Percentiles rank a stretch among this genome's conserved stretches.
Conservation (phyloP, 2,113 vertebrate species). For the Rafetus swinhoei region DNA sequence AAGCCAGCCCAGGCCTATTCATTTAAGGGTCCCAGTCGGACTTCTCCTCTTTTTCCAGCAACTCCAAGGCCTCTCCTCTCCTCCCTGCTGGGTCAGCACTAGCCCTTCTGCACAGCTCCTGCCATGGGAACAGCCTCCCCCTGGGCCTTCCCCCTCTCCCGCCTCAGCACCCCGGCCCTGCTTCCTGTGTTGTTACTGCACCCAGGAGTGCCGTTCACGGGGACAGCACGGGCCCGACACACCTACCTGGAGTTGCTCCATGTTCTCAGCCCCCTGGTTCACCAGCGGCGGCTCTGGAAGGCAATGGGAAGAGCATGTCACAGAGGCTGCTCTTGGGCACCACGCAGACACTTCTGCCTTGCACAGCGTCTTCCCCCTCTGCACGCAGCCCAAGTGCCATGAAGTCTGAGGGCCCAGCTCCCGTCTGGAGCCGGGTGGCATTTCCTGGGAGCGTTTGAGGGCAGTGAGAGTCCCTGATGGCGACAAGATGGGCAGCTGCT, state of each 20-base stretch:
- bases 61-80: neutral
- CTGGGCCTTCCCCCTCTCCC: no score
- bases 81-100: neutral
- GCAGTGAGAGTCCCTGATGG: neutral
- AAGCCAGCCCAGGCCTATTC: neutral
- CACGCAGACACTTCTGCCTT: neutral
- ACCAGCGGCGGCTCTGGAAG: conserved; percentile 79
- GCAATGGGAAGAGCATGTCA: conserved; percentile 26
- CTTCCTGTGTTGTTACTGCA: neutral
- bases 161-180: neutral
- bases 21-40: neutral
- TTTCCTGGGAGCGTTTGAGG: neutral
- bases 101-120: neutral
- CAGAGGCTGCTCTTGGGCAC: neutral
- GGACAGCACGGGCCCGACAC: neutral
- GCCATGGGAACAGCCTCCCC: neutral
- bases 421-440: neutral
- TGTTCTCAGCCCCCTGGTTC: conserved; percentile 74
- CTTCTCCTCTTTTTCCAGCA: neutral
- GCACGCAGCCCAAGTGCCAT: neutral
- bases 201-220: no score
- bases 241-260: conserved; percentile 74
- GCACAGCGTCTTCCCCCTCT: neutral
- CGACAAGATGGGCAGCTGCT: neutral
- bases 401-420: neutral